Base-by-base conservation (phyloP, 2,797 vertebrate genomes). In the Limnodromus scolopaceus region DNA sequence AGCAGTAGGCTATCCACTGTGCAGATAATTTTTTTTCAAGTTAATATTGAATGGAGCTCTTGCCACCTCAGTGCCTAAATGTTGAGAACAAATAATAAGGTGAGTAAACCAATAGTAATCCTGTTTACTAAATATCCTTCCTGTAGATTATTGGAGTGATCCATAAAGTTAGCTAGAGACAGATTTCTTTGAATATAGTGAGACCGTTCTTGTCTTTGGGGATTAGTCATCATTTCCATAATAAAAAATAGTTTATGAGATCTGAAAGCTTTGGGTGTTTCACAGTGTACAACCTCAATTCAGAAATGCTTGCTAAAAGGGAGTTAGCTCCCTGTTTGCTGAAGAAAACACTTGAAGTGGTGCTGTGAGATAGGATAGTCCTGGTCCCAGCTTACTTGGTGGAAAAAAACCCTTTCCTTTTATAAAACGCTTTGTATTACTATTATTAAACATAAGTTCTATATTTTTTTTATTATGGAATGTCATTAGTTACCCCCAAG, bases 161-260 rank as follows among this genome's bases (percentile, higher is more conserved):
- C 53, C 13, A 13, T 78, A 34, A 61, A 58, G 6, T 46, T 92
- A 64, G 32, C 32, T 77, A 32, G 71, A 88, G 58, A 55, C 53
- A 43, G 16, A 48, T 86, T 57, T 66, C 20, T 87, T 78, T 65
- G 22, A 54, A 36, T 68, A 39, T 55, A 87, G 53, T 49, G 41
- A 92, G 53, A 48, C 60, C 7, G 13, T 91, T 87, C 92, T 10
- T 83, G 54, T 87, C 49, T 68, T 71, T 8, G 49, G 61, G 41
- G 38, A 71, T 87, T 74, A 71, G 72, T 85, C 78, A 89, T 11
- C 34, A 58, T 80, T 96, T 93, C 64, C 32, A 16, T 65, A 65
- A 83, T 65, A 61, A 89, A 95, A 69, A 85, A 0, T 4, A 55
- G 11, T 76, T 84, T 61, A 66, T 85, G 87, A 72, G 41, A 85